These are phyloP conservation scores for Paraescarpia echinospica DNA, from an alignment of 1,140 invertebrate genomes.

Conservation along the genomic window DNA sequence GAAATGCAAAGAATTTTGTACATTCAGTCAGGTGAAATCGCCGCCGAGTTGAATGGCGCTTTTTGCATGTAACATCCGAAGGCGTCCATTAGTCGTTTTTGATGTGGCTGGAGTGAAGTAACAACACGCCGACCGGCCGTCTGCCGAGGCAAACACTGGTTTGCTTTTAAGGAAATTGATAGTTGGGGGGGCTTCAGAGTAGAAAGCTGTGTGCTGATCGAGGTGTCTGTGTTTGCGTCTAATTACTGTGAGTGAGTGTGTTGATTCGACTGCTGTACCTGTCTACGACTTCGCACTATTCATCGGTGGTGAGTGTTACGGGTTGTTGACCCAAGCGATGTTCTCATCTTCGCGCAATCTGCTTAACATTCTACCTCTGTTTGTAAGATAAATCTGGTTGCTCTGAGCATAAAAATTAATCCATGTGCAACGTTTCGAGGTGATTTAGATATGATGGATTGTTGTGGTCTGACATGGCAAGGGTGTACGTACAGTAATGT, in stretches of 20 bases:
- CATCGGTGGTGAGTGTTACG: background rate
- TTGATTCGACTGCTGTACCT: background rate
- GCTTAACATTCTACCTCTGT: background rate
- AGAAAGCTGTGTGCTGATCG: background rate
- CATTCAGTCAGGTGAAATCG: background rate
- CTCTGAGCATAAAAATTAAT: background rate
- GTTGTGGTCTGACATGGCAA: background rate
- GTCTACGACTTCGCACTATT: background rate
- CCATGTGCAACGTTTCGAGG: background rate
- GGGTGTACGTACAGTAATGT: background rate
- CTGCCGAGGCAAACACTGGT: background rate
- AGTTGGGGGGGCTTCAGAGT: background rate
- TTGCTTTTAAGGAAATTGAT: constrained; percentile 6
- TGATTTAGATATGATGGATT: background rate
- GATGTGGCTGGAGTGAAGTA: background rate
- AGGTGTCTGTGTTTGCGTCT: background rate
- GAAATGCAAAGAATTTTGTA: background rate
- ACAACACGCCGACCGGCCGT: background rate
- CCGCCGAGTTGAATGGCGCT: background rate
- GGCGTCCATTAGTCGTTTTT: background rate
- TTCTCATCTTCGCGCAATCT: background rate
- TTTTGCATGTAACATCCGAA: background rate
- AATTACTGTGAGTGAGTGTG: background rate
- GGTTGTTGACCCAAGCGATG: background rate
- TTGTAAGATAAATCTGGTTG: background rate